Evolutionary conservation across 2,113 vertebrate genomes (phyloP), one percentile per base, ranked within the genome.

Genomic region (Elachura formosa): DNA sequence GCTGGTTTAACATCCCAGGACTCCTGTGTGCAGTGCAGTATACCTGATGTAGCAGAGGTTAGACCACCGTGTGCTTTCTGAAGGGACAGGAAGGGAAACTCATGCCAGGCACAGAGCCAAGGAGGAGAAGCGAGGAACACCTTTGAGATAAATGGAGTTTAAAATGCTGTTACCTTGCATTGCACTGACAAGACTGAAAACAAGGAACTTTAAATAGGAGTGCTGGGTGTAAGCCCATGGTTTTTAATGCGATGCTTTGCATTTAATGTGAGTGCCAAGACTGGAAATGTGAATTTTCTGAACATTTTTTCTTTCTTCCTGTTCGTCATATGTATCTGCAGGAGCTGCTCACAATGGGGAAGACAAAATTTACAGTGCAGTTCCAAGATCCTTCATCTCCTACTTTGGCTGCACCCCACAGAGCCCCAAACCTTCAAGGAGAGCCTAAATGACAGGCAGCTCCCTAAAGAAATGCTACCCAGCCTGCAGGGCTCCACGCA

Each of bases 401-500:
- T 79, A 58, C 63, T 46, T 66, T 24, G 43, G 43, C 75, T 63
- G 51, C 5, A 3, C 45, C 77, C 69, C 58, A 33, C 10, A 15
- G 28, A 24, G 6, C 49, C 54, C 77, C 55, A 73, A 54, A 83
- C 31, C 68, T 90, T 66, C 56, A 77, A 80, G 89, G 26, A 68
- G 84, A 93, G 38, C 61, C 52, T 49, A 90, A 94, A 91, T 26
- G 75, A 73, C 74, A 85, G 69, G 66, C 66, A 88, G 69, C 66
- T 90, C 40, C 85, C 43, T 6, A 66, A 38, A 89, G 58, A 66
- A 78, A 87, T 21, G 83, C 92, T 96, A 38, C 76, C 89, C 86
- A 89, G 68, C 87, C 94, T 87, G 71, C 89, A 56, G 84, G 89
- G 89, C 84, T 73, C 63, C 62, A 80, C 4, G 1, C 86, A 16